Conservation (phyloP, 2,888 invertebrate genomes). For the Volucella inanis region DNA sequence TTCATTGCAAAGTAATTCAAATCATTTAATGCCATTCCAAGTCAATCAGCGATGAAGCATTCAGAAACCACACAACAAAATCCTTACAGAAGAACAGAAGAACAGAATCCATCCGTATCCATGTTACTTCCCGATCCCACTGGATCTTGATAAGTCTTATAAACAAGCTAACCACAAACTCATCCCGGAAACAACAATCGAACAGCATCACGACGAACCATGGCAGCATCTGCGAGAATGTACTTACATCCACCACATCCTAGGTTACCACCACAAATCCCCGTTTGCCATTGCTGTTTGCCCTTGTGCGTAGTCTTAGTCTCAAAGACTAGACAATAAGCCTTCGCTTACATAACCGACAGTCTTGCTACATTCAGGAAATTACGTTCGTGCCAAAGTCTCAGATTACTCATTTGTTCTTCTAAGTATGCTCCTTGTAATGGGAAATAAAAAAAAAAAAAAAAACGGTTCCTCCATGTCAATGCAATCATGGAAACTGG, state of each 20-base stretch:
- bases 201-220: constrained; percentile 64
- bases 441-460: constrained; percentile 53
- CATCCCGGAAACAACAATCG: constrained; percentile 72
- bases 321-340: constrained; percentile 24
- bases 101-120: constrained; percentile 33
- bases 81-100: constrained; percentile 60
- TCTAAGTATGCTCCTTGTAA: constrained; percentile 31
- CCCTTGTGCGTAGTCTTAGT: constrained; percentile 66
- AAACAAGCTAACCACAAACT: constrained; percentile 57
- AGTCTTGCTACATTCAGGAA: constrained; percentile 63
- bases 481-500: constrained; percentile 42
- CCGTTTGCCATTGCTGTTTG: constrained; percentile 53
- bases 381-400: constrained; percentile 72
- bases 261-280: constrained; percentile 31
- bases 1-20: constrained; percentile 58
- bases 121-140: constrained; percentile 45
- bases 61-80: constrained; percentile 49
- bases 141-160: constrained; percentile 59
- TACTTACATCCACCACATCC: constrained; percentile 18
- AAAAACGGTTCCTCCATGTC: constrained; percentile 58
- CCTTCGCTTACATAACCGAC: constrained; percentile 64
- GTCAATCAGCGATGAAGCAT: constrained; percentile 59
- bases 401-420: constrained; percentile 71
- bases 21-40: constrained; percentile 65
- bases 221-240: constrained; percentile 8